phyloP scores from a whole-genome alignment of 1,140 invertebrate species.

The Caenorhabditis tropicalis region DNA sequence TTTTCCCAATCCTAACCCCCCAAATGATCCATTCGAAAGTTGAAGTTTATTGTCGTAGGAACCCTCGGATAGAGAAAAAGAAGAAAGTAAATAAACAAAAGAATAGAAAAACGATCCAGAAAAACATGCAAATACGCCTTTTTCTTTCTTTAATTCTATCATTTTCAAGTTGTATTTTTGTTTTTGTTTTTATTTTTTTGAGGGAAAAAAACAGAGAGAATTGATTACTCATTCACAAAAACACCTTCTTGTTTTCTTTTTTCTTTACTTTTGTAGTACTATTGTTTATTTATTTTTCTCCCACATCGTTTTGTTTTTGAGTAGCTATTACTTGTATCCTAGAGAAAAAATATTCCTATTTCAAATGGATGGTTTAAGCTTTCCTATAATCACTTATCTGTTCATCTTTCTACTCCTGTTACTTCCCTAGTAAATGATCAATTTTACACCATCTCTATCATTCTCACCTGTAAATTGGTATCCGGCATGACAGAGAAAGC shows the following conservation, averaged over 20 bases:
- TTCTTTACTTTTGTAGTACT: neutral
- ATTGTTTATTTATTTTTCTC: neutral
- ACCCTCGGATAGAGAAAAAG: neutral
- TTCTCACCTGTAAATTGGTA: conserved; percentile 47
- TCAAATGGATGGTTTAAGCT: no score
- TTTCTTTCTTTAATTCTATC: neutral
- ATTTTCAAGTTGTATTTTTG: neutral
- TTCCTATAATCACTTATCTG: no score
- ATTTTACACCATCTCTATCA: no score
- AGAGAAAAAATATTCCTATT: no score
- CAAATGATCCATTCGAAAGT: neutral
- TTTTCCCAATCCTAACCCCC: no score
- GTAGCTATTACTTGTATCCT: no score
- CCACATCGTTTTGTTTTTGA: neutral
- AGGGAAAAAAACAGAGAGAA: neutral
- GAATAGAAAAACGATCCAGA: neutral
- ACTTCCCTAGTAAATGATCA: no score
- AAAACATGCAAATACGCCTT: neutral
- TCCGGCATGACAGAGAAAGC: conserved; percentile 52
- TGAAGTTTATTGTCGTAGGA: neutral
- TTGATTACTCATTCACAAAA: conserved; percentile 16
- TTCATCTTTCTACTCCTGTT: no score
- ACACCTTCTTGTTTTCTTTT: neutral
- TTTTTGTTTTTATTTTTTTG: conserved; percentile 1
- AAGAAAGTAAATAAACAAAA: neutral